A percentile compares a stretch with the other conserved stretches of the same genome.
phyloP scores from a whole-genome alignment of 2,113 vertebrate genomes.

The Grammatotria lemairii region DNA sequence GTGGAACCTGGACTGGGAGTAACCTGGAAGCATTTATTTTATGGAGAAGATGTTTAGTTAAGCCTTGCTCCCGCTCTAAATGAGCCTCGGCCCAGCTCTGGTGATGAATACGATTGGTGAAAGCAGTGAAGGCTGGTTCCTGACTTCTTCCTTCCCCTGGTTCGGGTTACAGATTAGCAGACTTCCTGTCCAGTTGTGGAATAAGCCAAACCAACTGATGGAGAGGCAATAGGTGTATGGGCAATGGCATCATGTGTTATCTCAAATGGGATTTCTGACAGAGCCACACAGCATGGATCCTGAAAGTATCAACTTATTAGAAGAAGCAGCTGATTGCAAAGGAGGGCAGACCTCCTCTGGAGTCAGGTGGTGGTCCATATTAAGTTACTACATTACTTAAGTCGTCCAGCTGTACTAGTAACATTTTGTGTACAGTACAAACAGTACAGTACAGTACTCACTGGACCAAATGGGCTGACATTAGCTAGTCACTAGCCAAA shows the following conservation, averaged over 20 bases:
- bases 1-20: conserved; percentile 75
- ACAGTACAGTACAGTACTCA: neutral
- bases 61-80: conserved; percentile 68
- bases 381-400: neutral
- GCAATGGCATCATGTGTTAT: conserved; percentile 15
- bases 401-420: neutral
- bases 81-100: conserved; percentile 56
- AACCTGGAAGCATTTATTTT: conserved; percentile 97
- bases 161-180: conserved; percentile 84
- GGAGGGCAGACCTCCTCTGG: neutral
- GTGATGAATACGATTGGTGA: conserved; percentile 90
- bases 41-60: conserved; percentile 80
- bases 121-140: conserved; percentile 78
- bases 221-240: neutral
- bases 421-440: neutral
- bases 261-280: conserved; percentile 32
- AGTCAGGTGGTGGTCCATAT: conserved; percentile 11
- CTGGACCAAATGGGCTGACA: neutral
- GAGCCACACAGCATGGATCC: conserved; percentile 18
- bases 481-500: neutral
- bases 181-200: conserved; percentile 80
- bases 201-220: conserved; percentile 42
- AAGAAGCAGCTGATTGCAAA: conserved; percentile 12
- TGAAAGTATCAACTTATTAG: neutral
- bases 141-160: conserved; percentile 79